A percentile compares a stretch with the other conserved stretches of the same genome.
phyloP scores from a whole-genome alignment of 2,888 invertebrate genomes.

The Chalcosyrphus nemorum region DNA sequence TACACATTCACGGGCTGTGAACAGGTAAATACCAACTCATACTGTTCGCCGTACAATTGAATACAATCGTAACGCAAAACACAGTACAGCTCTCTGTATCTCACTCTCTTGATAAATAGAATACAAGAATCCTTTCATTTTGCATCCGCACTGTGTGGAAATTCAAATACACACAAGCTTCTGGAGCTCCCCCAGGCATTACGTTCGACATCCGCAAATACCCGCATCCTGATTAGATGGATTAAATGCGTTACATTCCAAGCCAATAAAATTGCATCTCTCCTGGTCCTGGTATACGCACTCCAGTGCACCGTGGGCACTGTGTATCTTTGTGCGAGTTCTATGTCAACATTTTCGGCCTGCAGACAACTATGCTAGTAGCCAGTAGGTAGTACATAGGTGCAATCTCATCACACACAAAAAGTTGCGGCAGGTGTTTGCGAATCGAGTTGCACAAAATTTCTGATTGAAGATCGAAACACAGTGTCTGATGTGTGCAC shows the following conservation, averaged over 20 bases:
- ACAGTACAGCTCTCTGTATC: too few relatives aligned
- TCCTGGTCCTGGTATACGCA: conserved; percentile 10
- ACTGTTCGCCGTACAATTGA: conserved; percentile 34
- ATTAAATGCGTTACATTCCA: conserved; percentile 66
- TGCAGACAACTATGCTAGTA: conserved; percentile 21
- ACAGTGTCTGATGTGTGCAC: conserved; percentile 12
- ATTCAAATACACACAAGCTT: conserved; percentile 59
- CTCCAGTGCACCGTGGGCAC: conserved; percentile 27
- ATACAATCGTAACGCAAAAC: conserved; percentile 29
- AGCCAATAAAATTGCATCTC: conserved; percentile 53
- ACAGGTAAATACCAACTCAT: conserved; percentile 45
- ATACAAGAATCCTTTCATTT: conserved; percentile 45
- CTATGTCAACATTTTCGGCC: conserved; percentile 52
- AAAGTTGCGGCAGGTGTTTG: conserved; percentile 49
- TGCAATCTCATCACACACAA: background rate
- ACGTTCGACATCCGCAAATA: conserved; percentile 65
- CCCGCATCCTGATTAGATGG: conserved; percentile 71
- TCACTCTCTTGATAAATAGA: conserved; percentile 55
- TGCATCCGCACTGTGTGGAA: conserved; percentile 31
- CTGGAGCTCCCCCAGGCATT: conserved; percentile 54
- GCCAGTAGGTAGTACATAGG: background rate
- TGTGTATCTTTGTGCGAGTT: conserved; percentile 7
- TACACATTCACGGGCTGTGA: conserved; percentile 41
- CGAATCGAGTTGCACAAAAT: conserved; percentile 43
- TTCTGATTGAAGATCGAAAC: conserved; percentile 48